These are phyloP conservation scores for Microplitis mediator DNA, from an alignment of 1,140 invertebrate genomes.

Conservation along the genomic window DNA sequence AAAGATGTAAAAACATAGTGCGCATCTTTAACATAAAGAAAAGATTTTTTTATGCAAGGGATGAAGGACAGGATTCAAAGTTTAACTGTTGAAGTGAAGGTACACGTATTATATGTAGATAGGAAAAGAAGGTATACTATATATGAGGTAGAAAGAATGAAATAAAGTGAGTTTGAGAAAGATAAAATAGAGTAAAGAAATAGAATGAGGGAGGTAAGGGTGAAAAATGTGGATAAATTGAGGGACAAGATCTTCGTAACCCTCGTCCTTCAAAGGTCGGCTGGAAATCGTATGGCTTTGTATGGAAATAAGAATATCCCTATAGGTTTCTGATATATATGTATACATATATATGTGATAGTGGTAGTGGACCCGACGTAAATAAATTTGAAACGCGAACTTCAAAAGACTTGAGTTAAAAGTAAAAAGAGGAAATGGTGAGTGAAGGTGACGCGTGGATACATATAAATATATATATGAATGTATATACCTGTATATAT, in stretches of 20 bases:
- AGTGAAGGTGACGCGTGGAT: neutral
- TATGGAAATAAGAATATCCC: conserved; percentile 6
- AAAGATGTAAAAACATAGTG: no score
- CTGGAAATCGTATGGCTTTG: conserved; percentile 7
- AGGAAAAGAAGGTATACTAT: neutral
- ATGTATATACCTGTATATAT: no score
- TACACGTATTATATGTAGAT: no score
- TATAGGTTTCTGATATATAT: neutral
- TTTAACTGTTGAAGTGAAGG: no score
- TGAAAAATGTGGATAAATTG: no score
- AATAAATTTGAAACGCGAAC: neutral
- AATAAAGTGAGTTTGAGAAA: no score
- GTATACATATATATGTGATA: neutral
- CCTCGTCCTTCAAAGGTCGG: conserved; percentile 13
- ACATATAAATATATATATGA: no score
- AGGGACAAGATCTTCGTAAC: neutral
- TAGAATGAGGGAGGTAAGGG: neutral
- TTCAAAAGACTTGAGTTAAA: neutral
- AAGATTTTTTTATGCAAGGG: neutral
- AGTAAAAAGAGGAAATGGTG: neutral
- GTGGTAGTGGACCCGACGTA: neutral
- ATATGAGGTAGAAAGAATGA: no score
- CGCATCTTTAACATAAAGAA: neutral
- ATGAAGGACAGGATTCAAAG: neutral
- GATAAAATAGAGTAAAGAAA: no score